Evolutionary conservation across 2,888 invertebrate species (phyloP).

Genomic region (Cephus pulcher): DNA sequence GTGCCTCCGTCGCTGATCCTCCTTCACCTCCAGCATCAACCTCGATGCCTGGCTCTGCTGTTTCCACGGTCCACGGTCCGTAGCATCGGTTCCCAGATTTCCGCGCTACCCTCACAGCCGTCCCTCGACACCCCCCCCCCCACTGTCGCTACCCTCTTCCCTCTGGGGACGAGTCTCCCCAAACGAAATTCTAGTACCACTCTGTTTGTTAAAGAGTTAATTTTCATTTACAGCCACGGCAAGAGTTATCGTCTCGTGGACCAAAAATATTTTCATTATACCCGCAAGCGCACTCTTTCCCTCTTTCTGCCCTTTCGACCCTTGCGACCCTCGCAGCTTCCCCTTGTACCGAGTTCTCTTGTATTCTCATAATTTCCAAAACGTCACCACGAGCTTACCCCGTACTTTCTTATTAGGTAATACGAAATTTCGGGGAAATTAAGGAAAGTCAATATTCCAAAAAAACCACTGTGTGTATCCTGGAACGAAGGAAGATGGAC

Average conservation of each 20-base stretch:
- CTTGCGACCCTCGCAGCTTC: neutral
- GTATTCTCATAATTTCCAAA: neutral
- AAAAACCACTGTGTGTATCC: neutral
- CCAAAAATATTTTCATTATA: conserved; percentile 26
- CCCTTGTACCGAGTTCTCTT: neutral
- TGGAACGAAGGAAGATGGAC: neutral
- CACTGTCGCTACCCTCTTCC: neutral
- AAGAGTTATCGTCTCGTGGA: conserved; percentile 27
- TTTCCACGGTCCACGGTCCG: neutral
- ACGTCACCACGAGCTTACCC: neutral
- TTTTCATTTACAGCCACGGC: conserved; percentile 37
- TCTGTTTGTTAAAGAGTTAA: conserved; percentile 33
- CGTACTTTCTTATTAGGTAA: neutral
- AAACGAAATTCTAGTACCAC: neutral
- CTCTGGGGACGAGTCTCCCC: conserved; percentile 21
- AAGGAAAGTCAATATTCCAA: neutral
- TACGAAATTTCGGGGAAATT: neutral
- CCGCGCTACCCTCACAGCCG: neutral
- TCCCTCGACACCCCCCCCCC: neutral
- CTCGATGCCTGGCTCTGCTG: neutral
- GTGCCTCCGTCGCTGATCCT: neutral
- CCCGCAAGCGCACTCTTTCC: neutral
- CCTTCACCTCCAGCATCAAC: neutral
- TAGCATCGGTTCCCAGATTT: neutral
- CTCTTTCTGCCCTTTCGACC: neutral